These are phyloP conservation scores for Hydra vulgaris DNA, from an alignment of 30 jellyfish, hydroid and myxozoan species.

Conservation along the genomic window DNA sequence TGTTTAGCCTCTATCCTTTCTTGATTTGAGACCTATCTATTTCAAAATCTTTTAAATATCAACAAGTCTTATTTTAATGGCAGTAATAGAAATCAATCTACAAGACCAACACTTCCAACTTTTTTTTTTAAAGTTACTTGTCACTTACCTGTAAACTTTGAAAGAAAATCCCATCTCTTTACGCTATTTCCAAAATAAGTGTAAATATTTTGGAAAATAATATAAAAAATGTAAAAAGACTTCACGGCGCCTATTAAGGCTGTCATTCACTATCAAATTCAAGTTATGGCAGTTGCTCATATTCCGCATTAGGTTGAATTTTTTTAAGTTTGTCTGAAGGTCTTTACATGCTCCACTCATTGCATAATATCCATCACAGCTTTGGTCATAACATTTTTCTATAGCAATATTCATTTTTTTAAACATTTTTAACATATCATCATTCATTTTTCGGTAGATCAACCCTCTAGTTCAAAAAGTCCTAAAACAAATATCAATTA, in stretches of 20 bases:
- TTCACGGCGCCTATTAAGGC: not conserved
- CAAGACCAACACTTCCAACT: too few relatives aligned
- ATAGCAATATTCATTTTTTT: too few relatives aligned
- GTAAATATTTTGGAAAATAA: not conserved
- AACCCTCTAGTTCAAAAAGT: too few relatives aligned
- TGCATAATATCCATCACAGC: not conserved
- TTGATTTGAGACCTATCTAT: too few relatives aligned
- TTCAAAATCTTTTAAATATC: too few relatives aligned
- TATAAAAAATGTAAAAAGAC: not conserved
- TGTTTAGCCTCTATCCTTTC: too few relatives aligned
- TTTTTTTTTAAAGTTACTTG: not conserved
- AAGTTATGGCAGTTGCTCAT: not conserved
- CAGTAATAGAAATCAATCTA: too few relatives aligned
- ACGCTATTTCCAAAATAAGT: not conserved
- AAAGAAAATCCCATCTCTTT: not conserved
- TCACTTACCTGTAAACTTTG: not conserved
- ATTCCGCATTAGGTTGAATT: not conserved
- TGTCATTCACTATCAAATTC: not conserved
- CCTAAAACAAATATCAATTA: too few relatives aligned
- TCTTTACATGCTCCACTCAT: not conserved
- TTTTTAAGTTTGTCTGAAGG: not conserved
- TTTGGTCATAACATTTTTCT: not conserved
- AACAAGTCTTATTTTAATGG: too few relatives aligned
- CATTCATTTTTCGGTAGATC: too few relatives aligned
- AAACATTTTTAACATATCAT: too few relatives aligned